Evolutionary conservation across 2,797 vertebrate genomes (phyloP).

Genomic region (Hapalemur alaotrensis): DNA sequence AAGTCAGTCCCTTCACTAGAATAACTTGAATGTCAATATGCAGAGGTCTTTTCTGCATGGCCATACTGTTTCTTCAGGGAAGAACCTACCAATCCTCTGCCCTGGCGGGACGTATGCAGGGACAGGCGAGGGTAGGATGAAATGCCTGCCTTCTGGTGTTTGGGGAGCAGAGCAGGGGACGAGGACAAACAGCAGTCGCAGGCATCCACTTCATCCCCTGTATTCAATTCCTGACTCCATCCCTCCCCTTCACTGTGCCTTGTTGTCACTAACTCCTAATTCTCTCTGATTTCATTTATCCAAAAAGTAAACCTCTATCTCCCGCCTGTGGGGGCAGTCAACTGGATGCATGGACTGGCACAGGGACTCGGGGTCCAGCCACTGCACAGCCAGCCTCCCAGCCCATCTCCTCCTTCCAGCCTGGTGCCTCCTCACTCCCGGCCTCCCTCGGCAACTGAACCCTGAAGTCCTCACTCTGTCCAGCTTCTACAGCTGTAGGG

Average conservation of each 20-base stretch:
- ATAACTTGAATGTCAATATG: background rate
- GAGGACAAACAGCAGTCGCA: background rate
- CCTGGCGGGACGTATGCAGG: background rate
- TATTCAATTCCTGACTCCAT: background rate
- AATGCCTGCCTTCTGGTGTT: background rate
- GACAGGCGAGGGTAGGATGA: background rate
- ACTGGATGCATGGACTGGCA: too few relatives aligned
- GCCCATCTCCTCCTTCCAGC: background rate
- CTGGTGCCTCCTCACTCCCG: background rate
- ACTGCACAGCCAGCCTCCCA: background rate
- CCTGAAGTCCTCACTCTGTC: background rate
- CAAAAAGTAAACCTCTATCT: background rate
- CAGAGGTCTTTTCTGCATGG: background rate
- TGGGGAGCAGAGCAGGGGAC: background rate
- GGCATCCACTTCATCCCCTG: background rate
- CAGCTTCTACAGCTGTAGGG: background rate
- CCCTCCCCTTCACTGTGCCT: background rate
- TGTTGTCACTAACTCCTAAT: background rate
- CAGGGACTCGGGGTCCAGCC: background rate
- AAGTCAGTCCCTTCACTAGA: background rate
- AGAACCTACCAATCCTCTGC: background rate
- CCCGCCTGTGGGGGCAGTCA: background rate
- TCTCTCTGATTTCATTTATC: background rate
- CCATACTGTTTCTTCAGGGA: background rate
- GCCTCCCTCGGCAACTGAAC: fast-evolving